Evolutionary conservation across 2,113 vertebrate genomes (phyloP), one percentile per base, ranked within the genome.

Genomic region (Pagrus major): DNA sequence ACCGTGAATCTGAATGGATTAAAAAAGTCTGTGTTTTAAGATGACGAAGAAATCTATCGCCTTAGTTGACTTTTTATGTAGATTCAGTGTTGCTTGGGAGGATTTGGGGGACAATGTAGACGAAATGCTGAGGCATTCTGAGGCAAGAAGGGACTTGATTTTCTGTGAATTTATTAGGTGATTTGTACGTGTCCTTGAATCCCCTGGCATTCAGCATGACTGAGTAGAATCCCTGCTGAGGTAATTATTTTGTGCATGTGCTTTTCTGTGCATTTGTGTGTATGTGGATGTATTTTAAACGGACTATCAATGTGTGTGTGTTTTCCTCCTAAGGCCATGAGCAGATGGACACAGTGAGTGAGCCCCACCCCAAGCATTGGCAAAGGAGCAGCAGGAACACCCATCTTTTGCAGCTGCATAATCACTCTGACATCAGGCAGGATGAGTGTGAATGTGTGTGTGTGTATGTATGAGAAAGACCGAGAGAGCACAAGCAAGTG

Each of bases 391-490:
- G 49, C 39, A 80, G 77, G 37, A 90, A 84, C 88, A 88, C 78
- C 87, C 83, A 84, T 84, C 76, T 71, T 81, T 76, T 90, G 52
- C 85, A 84, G 90, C 89, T 88, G 89, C 74, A 82, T 83, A 72
- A 81, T 90, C 83, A 81, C 72, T 76, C 46, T 80, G 85, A 92
- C 86, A 89, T 86, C 41, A 88, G 71, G 25, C 63, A 63, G 27
- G 59, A 85, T 81, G 85, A 86, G 66, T 87, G 56, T 85, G 64
- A 59, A 35, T 71, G 66, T 63, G 51, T 70, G 54, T 23, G 52
- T 25, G 9, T 63, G 35, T 63, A 27, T 68, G 39, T 44, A 27
- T 23, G 21, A n/a, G 21, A 60, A 33, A 42, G 41, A 60, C 41
- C 16, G 59, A 33, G 11, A 2, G 18, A 47, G 31, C 6, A 23